Conservation (phyloP, 2,888 invertebrate genomes). For the Vannuccia rotundouncinata region DNA sequence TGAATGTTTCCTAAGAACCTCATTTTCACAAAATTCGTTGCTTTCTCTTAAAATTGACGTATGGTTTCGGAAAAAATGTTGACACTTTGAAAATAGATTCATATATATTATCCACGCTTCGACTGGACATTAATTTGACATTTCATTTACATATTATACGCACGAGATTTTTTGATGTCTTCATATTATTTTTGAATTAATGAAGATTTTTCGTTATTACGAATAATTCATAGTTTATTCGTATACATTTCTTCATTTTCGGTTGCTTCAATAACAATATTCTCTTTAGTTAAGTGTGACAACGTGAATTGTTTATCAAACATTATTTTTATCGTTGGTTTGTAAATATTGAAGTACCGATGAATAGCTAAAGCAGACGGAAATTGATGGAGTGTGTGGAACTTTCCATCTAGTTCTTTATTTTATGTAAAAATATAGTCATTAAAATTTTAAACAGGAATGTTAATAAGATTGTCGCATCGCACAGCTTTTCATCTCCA, state of each 20-base stretch:
- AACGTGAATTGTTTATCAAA: neutral
- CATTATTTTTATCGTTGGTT: neutral
- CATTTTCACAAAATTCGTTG: conserved; percentile 10
- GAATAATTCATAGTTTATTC: neutral
- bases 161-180: neutral
- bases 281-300: neutral
- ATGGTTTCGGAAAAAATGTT: neutral
- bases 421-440: neutral
- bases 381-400: neutral
- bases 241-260: neutral
- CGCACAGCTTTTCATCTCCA: neutral
- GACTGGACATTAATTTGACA: neutral
- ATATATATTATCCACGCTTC: neutral
- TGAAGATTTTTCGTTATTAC: neutral
- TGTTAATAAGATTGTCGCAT: neutral
- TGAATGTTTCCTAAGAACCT: conserved; percentile 13
- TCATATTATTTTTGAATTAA: neutral
- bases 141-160: neutral
- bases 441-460: neutral
- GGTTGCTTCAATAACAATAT: neutral
- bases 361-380: neutral
- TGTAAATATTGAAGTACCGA: neutral
- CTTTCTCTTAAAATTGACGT: neutral
- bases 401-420: neutral
- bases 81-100: neutral